A percentile compares a stretch with the other conserved stretches of the same genome.
phyloP scores from a whole-genome alignment of 1,140 invertebrate species.

The Cryptotermes secundus region DNA sequence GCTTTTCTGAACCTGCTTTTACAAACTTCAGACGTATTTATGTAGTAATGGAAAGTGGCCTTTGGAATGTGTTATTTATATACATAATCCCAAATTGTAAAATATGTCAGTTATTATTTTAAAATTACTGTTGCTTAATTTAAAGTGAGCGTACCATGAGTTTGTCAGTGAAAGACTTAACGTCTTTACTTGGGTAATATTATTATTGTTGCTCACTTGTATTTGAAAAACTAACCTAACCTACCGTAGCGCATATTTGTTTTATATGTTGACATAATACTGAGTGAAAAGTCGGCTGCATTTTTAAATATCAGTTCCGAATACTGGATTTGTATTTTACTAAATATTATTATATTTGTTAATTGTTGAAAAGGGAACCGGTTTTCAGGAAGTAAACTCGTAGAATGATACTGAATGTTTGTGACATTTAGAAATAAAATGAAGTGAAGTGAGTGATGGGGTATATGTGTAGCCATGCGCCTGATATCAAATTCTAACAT shows the following conservation, averaged over 20 bases:
- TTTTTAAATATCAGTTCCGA: neutral
- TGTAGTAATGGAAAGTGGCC: too few relatives aligned
- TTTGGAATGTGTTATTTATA: too few relatives aligned
- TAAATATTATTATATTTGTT: neutral
- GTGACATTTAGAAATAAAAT: too few relatives aligned
- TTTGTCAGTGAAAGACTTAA: constrained; percentile 39
- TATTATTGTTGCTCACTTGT: neutral
- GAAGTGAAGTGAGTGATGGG: too few relatives aligned
- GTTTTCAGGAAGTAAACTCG: neutral
- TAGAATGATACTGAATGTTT: too few relatives aligned
- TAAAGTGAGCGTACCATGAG: constrained; percentile 33
- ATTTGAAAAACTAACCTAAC: neutral
- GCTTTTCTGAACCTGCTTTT: too few relatives aligned
- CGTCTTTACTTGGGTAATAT: constrained; percentile 37
- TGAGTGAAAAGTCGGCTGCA: too few relatives aligned
- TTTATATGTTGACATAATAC: neutral
- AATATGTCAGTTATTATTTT: neutral
- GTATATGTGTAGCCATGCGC: neutral
- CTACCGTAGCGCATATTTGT: neutral
- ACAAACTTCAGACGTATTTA: too few relatives aligned
- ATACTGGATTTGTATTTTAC: neutral
- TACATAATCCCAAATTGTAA: neutral
- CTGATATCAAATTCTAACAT: constrained; percentile 19
- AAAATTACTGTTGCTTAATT: neutral
- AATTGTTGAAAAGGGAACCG: neutral